phyloP scores from a whole-genome alignment of 2,888 invertebrate genomes.

The Synanthedon myopaeformis region DNA sequence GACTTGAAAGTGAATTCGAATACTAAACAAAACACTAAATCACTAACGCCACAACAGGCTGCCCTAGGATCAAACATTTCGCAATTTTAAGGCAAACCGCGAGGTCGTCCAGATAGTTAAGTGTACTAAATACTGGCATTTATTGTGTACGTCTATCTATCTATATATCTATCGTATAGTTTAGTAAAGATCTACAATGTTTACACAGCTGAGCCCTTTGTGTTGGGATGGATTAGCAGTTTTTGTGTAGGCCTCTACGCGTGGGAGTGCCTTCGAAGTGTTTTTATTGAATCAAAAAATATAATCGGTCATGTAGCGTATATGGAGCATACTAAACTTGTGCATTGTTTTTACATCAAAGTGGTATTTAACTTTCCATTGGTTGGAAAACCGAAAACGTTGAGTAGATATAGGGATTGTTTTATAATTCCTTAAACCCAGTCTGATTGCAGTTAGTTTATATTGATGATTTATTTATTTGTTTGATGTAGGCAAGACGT shows the following conservation, averaged over 20 bases:
- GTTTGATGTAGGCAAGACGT: too few relatives aligned
- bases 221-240: constrained; percentile 23
- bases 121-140: neutral
- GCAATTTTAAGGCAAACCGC: neutral
- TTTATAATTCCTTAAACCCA: too few relatives aligned
- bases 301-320: too few relatives aligned
- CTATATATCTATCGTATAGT: neutral
- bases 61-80: neutral
- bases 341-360: too few relatives aligned
- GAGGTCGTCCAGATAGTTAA: neutral
- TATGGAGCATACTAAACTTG: too few relatives aligned
- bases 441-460: too few relatives aligned
- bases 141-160: neutral
- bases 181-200: constrained; percentile 10
- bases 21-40: neutral
- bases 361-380: too few relatives aligned
- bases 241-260: constrained; percentile 14
- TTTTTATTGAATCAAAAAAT: neutral
- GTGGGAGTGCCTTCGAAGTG: constrained; percentile 13
- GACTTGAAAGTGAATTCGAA: neutral
- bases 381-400: too few relatives aligned
- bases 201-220: constrained; percentile 31
- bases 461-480: too few relatives aligned
- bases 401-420: too few relatives aligned
- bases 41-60: too few relatives aligned